Evolutionary conservation across 2,888 invertebrate genomes (phyloP), one percentile per base, ranked within the genome.

Genomic region (Orchestes rusci): DNA sequence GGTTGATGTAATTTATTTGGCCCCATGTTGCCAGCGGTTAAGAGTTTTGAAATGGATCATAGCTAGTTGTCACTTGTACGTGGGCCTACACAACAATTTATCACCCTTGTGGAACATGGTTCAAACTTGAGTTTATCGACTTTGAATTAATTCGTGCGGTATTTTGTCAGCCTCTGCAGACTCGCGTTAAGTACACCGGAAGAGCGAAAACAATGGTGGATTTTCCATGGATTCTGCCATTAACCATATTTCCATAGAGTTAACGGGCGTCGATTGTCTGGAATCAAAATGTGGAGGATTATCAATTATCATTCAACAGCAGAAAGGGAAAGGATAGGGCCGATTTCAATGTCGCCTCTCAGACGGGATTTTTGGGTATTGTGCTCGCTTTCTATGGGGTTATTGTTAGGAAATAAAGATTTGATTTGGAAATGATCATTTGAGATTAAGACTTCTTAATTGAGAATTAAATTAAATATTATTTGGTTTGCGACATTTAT

Each of bases 1-100:
- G 50, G 55, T 50, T 55, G 52, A 56, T 54, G 50, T 56, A 56
- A 55, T 56, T 56, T 55, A 56, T 56, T 56, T 55, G 43, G 40
- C 46, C 50, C 48, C 43, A 45, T 53, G 55, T 54, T 54, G 51
- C 53, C 53, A 23, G 47, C 43, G 46, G 47, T 43, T 47, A 43
- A 47, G 39, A 43, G 47, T 47, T 43, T 42, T 46, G 46, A 42
- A 46, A 42, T 41, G 37, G 42, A 41, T 46, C 46, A 42, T 45
- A 45, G 45, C 45, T 39, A 45, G 39, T 40, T 35, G 29, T 39
- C 39, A 35, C 40, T 45, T 45, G 45, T 42, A 37, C 27, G 29
- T 39, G 16, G 15, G 30, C 27, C n/a, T 27, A n/a, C 27, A n/a
- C 2, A 27, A n/a, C 27, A 10, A 27, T 39, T 33, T 39, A 19